Evolutionary conservation across 2,113 vertebrate genomes (phyloP), one percentile per base, ranked within the genome.

Genomic region (Eublepharis macularius): DNA sequence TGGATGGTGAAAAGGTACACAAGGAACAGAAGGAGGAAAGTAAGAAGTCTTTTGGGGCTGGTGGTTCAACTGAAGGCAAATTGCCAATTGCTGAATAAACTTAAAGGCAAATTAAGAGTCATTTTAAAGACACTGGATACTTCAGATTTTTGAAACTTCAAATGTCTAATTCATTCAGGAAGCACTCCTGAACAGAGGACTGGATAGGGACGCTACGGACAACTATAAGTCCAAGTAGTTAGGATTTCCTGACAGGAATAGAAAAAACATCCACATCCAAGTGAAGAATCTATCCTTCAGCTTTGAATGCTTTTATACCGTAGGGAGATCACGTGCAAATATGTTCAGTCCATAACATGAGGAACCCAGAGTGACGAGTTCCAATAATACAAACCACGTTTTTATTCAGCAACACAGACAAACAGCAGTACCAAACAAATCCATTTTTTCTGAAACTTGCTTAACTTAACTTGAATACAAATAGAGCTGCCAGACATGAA

Each of bases 181-280:
- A 6, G 75, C 57, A 34, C 70, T 75, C 69, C 74, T 0, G 11
- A 65, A 79, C 49, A 0, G 4, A 87, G 26, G 41, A 14, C 29
- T 49, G 68, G 6, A 43, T 41, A 9, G 14, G 82, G 80, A 65
- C 84, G 39, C 7, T 74, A 72, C 81, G 51, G 45, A n/a, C 13
- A 63, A 13, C 65, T 70, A 43, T 9, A 70, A 17, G 26, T 85
- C 80, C 66, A 4, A 0, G 3, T 26, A 82, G 72, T 49, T 83
- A 76, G 32, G 57, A 34, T 76, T 45, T 76, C 57, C 36, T 72
- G 16, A 26, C 89, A 76, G 83, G 54, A 29, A 79, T 90, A 83
- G 43, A 82, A 0, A 60, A 1, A 14, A 0, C 47, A 26, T 63
- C 47, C 32, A 76, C 65, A 83, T 34, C 51, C 72, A 63, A 80